Evolutionary conservation across 2,113 vertebrate genomes (phyloP).

Genomic region (Platysternon megacephalum): DNA sequence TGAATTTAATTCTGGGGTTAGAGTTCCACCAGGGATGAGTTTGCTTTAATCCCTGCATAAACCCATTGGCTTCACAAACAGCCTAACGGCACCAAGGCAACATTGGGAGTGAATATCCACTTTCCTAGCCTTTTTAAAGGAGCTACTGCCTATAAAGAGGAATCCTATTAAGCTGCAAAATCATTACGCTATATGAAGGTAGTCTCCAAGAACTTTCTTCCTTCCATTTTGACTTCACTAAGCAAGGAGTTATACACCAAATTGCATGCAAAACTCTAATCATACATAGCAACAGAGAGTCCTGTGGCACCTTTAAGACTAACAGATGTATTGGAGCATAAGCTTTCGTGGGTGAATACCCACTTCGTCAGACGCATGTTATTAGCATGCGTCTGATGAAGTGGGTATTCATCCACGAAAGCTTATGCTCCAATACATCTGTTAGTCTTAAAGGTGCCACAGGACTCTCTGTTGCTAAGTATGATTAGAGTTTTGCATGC

Average conservation of each 20-base stretch:
- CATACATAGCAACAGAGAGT: too few species aligned
- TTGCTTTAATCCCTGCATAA: fast-evolving
- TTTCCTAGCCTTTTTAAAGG: fast-evolving
- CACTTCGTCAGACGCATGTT: too few species aligned
- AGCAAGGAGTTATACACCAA: background rate
- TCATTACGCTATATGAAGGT: fast-evolving
- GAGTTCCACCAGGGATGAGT: fast-evolving
- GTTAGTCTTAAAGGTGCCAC: too few species aligned
- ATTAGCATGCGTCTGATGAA: too few species aligned
- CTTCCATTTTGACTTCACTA: fast-evolving
- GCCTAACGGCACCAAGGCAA: background rate
- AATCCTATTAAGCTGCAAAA: fast-evolving
- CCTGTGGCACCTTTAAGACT: too few species aligned
- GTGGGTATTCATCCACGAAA: too few species aligned
- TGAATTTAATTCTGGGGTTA: fast-evolving
- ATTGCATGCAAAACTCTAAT: too few species aligned
- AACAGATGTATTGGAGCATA: too few species aligned
- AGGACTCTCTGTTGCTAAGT: too few species aligned
- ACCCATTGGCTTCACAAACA: fast-evolving
- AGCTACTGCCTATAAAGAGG: fast-evolving
- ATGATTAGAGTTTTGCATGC: too few species aligned
- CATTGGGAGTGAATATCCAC: background rate
- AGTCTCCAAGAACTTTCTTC: background rate
- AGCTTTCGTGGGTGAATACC: too few species aligned
- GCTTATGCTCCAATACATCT: too few species aligned